These are phyloP conservation scores for Caenorhabditis japonica DNA, from an alignment of 2,888 invertebrate species.

Conservation along the genomic window DNA sequence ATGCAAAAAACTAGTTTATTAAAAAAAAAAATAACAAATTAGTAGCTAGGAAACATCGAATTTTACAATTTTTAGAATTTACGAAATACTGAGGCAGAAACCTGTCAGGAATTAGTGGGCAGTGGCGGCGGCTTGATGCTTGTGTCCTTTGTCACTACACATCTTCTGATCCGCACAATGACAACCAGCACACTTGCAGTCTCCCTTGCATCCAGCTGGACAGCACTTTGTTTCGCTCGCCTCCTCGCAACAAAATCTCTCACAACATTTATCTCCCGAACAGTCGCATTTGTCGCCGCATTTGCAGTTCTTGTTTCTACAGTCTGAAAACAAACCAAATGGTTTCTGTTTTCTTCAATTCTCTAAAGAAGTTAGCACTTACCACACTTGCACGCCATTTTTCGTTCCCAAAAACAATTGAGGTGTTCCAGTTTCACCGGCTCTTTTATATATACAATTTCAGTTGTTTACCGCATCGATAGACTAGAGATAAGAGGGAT, in stretches of 20 bases:
- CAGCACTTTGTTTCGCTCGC: conserved; percentile 44
- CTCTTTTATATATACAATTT: conserved; percentile 17
- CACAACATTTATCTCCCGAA: conserved; percentile 34
- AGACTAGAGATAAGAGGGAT: conserved; percentile 25
- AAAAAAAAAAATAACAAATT: no score
- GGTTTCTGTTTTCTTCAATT: no score
- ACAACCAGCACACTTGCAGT: conserved; percentile 38
- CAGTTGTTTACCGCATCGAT: conserved; percentile 22
- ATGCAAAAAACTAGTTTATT: no score
- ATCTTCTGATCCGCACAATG: conserved; percentile 32
- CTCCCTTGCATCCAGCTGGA: conserved; percentile 36
- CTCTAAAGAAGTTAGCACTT: no score
- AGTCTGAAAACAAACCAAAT: conserved; percentile 15
- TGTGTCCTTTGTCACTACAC: conserved; percentile 22
- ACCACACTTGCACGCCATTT: conserved; percentile 43
- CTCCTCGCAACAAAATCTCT: conserved; percentile 39
- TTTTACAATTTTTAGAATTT: background rate
- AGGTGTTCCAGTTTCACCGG: background rate
- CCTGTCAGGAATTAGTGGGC: conserved; percentile 6
- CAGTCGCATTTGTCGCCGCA: conserved; percentile 48
- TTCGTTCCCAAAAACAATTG: conserved; percentile 12
- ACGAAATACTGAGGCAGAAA: background rate
- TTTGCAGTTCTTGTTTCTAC: conserved; percentile 46
- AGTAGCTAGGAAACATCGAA: no score
- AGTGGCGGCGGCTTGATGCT: conserved; percentile 22